Percentiles rank a stretch among this genome's conserved stretches.
These are phyloP conservation scores for Bolinopsis microptera DNA, from an alignment of 37 sponge, comb jelly and placozoan genomes.

Conservation along the genomic window DNA sequence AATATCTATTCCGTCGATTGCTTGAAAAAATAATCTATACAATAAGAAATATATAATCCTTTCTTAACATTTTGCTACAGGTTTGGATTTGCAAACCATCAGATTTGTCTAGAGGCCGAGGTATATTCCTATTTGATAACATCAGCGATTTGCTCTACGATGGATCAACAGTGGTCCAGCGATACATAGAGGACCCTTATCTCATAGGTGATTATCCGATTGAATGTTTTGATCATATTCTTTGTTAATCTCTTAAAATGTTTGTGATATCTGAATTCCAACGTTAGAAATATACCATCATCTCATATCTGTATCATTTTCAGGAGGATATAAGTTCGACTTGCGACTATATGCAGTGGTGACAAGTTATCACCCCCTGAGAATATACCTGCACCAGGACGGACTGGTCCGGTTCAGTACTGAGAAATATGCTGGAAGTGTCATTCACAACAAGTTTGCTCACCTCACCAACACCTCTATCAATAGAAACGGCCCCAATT, in stretches of 20 bases:
- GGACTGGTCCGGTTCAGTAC: conserved; percentile 69
- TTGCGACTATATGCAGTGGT: conserved; percentile 68
- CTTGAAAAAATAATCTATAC: too few species aligned
- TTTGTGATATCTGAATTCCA: too few species aligned
- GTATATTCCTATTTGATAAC: conserved; percentile 58
- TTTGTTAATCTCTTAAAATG: too few species aligned
- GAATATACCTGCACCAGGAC: conserved; percentile 66
- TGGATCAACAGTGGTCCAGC: conserved; percentile 65
- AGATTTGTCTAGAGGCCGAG: conserved; percentile 67
- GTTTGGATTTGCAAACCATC: conserved; percentile 68
- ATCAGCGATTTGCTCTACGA: conserved; percentile 66
- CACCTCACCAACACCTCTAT: conserved; percentile 70
- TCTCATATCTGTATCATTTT: not conserved
- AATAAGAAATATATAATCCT: too few species aligned
- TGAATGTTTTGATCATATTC: not conserved
- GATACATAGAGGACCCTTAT: conserved; percentile 63
- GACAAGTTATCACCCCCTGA: conserved; percentile 64
- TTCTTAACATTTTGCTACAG: conserved; percentile 42
- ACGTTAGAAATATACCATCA: too few species aligned
- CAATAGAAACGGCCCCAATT: conserved; percentile 35
- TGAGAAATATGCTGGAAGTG: conserved; percentile 45
- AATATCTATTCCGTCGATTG: too few species aligned
- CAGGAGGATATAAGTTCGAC: conserved; percentile 69
- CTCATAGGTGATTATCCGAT: conserved; percentile 36
- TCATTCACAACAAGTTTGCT: conserved; percentile 59